Evolutionary conservation across 2,888 invertebrate genomes (phyloP).

Genomic region (Belgica antarctica): DNA sequence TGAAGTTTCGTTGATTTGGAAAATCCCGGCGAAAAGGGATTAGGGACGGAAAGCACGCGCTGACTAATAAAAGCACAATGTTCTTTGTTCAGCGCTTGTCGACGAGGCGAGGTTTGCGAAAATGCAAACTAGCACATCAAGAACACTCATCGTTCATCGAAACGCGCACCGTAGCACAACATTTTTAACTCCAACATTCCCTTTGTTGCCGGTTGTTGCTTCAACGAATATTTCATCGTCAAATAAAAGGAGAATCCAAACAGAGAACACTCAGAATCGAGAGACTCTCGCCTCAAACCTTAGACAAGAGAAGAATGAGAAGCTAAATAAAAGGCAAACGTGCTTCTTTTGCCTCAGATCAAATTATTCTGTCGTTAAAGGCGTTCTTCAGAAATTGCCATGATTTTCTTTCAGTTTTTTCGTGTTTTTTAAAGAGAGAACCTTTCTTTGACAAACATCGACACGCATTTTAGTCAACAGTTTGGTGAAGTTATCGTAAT

Average conservation of each 20-base stretch:
- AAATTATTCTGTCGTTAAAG: constrained; percentile 43
- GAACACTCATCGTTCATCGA: constrained; percentile 5
- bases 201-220: constrained; percentile 16
- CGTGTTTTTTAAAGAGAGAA: not conserved
- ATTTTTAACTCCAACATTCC: not conserved
- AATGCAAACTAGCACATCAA: constrained; percentile 13
- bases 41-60: constrained; percentile 9
- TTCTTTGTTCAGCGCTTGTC: not conserved
- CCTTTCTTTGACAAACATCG: too few relatives aligned
- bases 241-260: not conserved
- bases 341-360: constrained; percentile 35
- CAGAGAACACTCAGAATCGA: too few relatives aligned
- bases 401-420: not conserved
- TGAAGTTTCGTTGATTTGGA: constrained; percentile 20
- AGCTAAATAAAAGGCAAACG: constrained; percentile 32
- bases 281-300: constrained; percentile 28
- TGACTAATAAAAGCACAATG: not conserved
- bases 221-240: not conserved
- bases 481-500: too few relatives aligned
- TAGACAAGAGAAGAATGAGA: not conserved
- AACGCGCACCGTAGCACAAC: not conserved
- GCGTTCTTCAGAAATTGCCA: constrained; percentile 32
- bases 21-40: constrained; percentile 19
- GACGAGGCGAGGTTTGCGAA: not conserved
- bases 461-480: too few relatives aligned